These are phyloP conservation scores for Netelia inedita DNA, from an alignment of 2,888 invertebrate genomes.

Conservation along the genomic window DNA sequence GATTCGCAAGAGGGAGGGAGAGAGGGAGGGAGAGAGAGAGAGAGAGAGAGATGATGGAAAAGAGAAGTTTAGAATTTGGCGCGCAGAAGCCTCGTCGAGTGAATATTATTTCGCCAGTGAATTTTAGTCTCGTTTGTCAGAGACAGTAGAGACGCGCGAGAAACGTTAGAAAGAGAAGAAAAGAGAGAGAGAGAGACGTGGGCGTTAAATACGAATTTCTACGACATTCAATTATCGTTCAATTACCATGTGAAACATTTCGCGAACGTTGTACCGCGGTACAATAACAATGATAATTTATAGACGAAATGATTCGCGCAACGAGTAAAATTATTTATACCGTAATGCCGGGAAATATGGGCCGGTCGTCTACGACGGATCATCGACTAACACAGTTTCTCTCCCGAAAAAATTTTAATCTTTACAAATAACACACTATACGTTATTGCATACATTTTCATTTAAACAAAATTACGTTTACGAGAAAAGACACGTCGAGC, in stretches of 20 bases:
- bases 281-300: conserved; percentile 12
- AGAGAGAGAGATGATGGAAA: background rate
- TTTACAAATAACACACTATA: no score
- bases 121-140: conserved; percentile 47
- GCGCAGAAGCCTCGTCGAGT: conserved; percentile 34
- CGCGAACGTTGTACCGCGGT: conserved; percentile 1
- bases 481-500: no score
- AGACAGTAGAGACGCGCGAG: background rate
- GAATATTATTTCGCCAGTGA: conserved; percentile 23
- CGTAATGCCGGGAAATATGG: background rate
- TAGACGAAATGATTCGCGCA: conserved; percentile 24
- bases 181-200: conserved; percentile 14
- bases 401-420: no score
- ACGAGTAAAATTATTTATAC: conserved; percentile 18
- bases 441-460: no score
- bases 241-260: conserved; percentile 37
- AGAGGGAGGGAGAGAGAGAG: background rate
- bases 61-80: conserved; percentile 18
- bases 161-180: background rate
- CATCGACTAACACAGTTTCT: no score
- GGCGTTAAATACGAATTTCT: conserved; percentile 61
- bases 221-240: conserved; percentile 60
- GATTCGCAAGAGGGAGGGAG: conserved; percentile 17
- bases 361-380: no score
- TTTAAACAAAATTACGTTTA: no score